phyloP scores from a whole-genome alignment of 2,797 vertebrate genomes.

The Ispidina picta region DNA sequence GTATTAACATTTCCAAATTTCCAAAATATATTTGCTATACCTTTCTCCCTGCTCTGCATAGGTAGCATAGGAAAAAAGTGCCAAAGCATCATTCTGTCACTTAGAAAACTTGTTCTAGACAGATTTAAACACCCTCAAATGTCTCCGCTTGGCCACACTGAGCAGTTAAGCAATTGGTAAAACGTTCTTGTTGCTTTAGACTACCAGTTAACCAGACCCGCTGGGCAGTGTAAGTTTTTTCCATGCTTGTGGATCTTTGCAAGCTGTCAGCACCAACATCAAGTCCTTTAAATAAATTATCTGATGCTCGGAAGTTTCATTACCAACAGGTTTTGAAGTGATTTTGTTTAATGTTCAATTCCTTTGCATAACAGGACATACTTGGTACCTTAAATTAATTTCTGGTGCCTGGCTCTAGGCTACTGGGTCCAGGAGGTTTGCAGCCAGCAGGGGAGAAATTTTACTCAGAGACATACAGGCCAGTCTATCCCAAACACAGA shows the following conservation, averaged over 20 bases:
- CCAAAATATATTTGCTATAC: neutral
- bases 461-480: neutral
- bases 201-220: neutral
- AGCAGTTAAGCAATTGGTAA: neutral
- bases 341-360: neutral
- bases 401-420: neutral
- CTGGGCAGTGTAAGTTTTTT: neutral
- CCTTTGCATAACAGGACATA: neutral
- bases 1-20: rapidly evolving
- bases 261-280: neutral
- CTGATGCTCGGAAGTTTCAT: neutral
- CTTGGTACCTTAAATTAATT: neutral
- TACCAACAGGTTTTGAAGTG: neutral
- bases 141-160: neutral
- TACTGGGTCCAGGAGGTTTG: neutral
- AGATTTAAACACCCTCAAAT: neutral
- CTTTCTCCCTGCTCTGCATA: neutral
- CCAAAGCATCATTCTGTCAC: neutral
- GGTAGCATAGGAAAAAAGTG: neutral
- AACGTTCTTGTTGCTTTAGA: neutral
- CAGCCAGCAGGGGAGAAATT: neutral
- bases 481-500: neutral
- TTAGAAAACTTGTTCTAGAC: neutral
- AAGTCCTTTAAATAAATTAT: neutral
- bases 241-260: neutral